Base-by-base conservation (phyloP, 2,113 vertebrate species). In the Apodemus speciosus region DNA sequence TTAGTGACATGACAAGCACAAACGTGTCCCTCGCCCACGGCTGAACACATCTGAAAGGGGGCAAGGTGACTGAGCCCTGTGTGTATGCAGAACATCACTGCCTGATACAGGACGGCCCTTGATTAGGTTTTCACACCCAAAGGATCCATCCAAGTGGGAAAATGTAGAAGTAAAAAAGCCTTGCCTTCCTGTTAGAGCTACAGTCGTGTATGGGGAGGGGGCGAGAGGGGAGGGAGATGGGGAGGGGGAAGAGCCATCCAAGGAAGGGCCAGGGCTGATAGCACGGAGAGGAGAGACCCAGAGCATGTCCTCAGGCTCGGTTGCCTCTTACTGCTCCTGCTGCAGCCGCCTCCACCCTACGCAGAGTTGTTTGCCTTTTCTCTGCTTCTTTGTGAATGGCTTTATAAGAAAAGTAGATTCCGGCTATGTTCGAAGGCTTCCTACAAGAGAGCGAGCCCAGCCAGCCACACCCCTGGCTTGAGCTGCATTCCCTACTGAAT, bases 1-100 rank as follows among this genome's bases (percentile, higher is more conserved):
- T 92, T 76, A 16, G 92, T 91, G 95, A 95, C 83, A 91, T 90
- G 90, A 90, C 46, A 92, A 96, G 72, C 58, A 81, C 89, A 91
- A 81, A 71, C n/a, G 10, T 20, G 90, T 90, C 94, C 92, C 95
- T 53, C 62, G 95, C 84, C 75, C 69, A 53, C 21, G 51, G 71
- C 76, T 96, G 83, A 95, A 32, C 68, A 51, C 51, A 32, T 32
- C 85, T 96, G 88, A 95, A 73, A 93, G 85, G 85, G 30, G 58
- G 30, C 92, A 94, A 92, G 51, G 27, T 81, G 62, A 89, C 93
- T 85, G 69, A 93, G 85, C 66, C 62, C 69, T 94, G 92, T 81
- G 87, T 96, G 84, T 84, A 94, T 94, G 68, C 43, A 88, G 96
- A 89, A 92, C 30, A 81, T 32, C 80, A 77, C 4, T 75, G 6